phyloP scores from a whole-genome alignment of 1,140 invertebrate species.

The Tigriopus japonicus region DNA sequence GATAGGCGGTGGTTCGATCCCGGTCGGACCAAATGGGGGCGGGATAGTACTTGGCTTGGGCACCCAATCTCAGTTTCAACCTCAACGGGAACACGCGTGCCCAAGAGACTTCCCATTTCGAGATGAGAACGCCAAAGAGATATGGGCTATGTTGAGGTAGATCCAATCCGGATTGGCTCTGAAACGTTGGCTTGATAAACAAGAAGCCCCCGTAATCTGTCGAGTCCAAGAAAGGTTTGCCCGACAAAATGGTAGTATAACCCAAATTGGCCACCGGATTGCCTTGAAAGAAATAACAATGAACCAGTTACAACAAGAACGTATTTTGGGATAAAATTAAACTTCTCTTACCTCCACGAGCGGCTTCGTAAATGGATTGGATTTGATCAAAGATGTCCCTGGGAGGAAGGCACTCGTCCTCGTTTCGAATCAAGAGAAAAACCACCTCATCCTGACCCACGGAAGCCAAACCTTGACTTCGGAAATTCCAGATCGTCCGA shows the following conservation, averaged over 20 bases:
- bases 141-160: slow-evolving; percentile 49
- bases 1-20: slow-evolving; percentile 57
- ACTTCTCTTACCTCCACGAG: slow-evolving; percentile 40
- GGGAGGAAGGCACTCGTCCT: slow-evolving; percentile 45
- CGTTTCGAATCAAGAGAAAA: slow-evolving; percentile 48
- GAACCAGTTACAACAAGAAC: too few relatives aligned
- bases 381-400: slow-evolving; percentile 57
- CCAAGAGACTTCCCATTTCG: slow-evolving; percentile 43
- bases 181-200: slow-evolving; percentile 58
- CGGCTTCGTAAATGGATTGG: slow-evolving; percentile 52
- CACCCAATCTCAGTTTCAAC: slow-evolving; percentile 54
- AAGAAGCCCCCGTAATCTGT: slow-evolving; percentile 65
- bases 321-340: too few relatives aligned
- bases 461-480: slow-evolving; percentile 52
- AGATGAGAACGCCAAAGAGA: slow-evolving; percentile 57
- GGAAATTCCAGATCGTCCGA: slow-evolving; percentile 54
- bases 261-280: slow-evolving; percentile 49
- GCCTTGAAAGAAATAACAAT: slow-evolving; percentile 30
- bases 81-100: slow-evolving; percentile 49
- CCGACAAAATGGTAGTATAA: slow-evolving; percentile 37
- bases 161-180: slow-evolving; percentile 55
- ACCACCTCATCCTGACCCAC: slow-evolving; percentile 73
- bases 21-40: slow-evolving; percentile 62
- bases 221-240: slow-evolving; percentile 46
- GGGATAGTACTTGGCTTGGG: slow-evolving; percentile 72